A percentile compares a stretch with the other conserved stretches of the same genome.
Conservation (phyloP, 2,113 vertebrate genomes). For the Melanocharis versteri region DNA sequence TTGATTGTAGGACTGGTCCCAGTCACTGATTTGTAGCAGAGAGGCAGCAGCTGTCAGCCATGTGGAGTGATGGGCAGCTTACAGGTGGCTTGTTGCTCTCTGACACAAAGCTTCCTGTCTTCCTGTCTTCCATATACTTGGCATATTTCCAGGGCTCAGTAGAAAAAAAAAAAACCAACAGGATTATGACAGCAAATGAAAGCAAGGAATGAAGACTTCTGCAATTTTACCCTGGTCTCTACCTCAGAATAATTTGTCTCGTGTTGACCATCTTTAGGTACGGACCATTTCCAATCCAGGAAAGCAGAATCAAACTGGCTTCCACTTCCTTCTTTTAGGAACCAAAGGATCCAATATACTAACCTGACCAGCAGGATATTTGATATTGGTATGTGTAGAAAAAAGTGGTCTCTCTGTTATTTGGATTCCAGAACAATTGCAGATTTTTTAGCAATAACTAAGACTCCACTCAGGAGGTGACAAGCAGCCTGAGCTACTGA, state of each 20-base stretch:
- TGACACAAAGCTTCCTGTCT: neutral
- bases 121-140: neutral
- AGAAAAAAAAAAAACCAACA: fast-evolving
- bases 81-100: neutral
- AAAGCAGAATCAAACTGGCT: neutral
- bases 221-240: neutral
- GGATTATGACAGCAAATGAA: neutral
- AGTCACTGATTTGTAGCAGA: neutral
- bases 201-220: neutral
- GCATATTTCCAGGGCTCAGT: neutral
- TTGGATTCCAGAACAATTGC: neutral
- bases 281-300: neutral
- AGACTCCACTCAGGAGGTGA: neutral
- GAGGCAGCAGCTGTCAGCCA: neutral
- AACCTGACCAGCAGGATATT: neutral
- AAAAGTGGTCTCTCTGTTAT: neutral
- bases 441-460: neutral
- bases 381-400: neutral
- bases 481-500: neutral
- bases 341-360: neutral
- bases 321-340: neutral
- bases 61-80: neutral
- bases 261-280: neutral
- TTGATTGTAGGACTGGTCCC: neutral
- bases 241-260: neutral